These are phyloP conservation scores for Tiaroga cobitis DNA, from an alignment of 2,797 vertebrate species.

Conservation along the genomic window DNA sequence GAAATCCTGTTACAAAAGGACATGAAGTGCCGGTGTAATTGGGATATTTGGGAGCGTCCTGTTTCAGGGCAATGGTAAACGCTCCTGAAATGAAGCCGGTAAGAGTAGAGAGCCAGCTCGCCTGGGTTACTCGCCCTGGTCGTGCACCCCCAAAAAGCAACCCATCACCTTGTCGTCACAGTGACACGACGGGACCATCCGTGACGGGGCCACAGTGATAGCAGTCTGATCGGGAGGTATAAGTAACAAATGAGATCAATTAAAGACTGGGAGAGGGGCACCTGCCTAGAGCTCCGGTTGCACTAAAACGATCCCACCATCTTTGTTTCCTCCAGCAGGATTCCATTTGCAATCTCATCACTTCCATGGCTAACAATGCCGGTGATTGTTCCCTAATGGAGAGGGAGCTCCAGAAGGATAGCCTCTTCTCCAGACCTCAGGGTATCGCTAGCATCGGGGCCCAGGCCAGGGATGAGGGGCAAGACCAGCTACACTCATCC, in stretches of 20 bases:
- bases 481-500: slow-evolving; percentile 72
- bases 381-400: slow-evolving; percentile 88
- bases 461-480: slow-evolving; percentile 68
- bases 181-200: slow-evolving; percentile 79
- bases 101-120: slow-evolving; percentile 82
- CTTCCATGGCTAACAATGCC: slow-evolving; percentile 82
- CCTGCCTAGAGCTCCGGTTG: slow-evolving; percentile 89
- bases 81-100: slow-evolving; percentile 85
- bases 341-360: slow-evolving; percentile 84
- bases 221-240: slow-evolving; percentile 89
- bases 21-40: slow-evolving; percentile 93
- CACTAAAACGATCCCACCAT: slow-evolving; percentile 87
- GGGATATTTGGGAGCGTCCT: slow-evolving; percentile 87
- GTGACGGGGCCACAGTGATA: slow-evolving; percentile 74
- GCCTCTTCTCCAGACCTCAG: slow-evolving; percentile 74
- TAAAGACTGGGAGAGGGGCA: slow-evolving; percentile 91
- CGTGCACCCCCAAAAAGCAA: slow-evolving; percentile 47
- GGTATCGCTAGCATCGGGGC: slow-evolving; percentile 85
- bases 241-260: slow-evolving; percentile 98
- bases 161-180: slow-evolving; percentile 38
- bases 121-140: slow-evolving; percentile 74
- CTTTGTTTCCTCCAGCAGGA: slow-evolving; percentile 84
- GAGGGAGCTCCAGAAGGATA: slow-evolving; percentile 79
- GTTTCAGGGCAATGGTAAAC: slow-evolving; percentile 85
- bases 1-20: slow-evolving; percentile 88